Conservation (phyloP, 2,797 vertebrate species). For the Champsocephalus gunnari region DNA sequence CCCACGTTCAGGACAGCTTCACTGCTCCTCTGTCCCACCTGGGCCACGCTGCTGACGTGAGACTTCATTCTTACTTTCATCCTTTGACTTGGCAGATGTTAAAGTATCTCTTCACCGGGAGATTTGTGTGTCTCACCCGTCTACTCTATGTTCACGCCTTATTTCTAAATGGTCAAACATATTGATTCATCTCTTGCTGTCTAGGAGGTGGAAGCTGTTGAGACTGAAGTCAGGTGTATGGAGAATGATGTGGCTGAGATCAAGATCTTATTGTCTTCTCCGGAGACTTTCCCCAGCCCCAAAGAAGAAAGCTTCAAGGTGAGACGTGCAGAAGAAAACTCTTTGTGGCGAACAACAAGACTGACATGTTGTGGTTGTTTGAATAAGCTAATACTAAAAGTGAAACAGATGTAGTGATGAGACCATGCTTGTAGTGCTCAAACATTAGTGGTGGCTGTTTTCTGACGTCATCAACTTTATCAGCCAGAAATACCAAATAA, state of each 20-base stretch:
- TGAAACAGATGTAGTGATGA: not conserved
- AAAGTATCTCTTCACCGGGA: not conserved
- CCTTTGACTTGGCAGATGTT: not conserved
- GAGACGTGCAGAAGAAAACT: not conserved
- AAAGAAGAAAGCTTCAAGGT: conserved; percentile 90
- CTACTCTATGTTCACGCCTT: too few species aligned
- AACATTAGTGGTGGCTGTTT: not conserved
- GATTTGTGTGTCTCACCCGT: not conserved
- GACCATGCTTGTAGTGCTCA: not conserved
- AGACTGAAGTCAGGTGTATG: conserved; percentile 89
- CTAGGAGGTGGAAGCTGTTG: conserved; percentile 91
- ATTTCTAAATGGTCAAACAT: not conserved
- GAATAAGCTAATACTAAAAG: not conserved
- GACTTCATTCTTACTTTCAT: conserved; percentile 37
- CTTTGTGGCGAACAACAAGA: not conserved
- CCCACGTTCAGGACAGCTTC: conserved; percentile 86
- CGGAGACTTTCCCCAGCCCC: conserved; percentile 88
- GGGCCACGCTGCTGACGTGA: conserved; percentile 89
- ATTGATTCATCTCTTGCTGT: not conserved
- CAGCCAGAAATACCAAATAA: not conserved
- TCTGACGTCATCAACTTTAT: not conserved
- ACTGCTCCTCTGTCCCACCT: conserved; percentile 86
- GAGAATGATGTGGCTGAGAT: conserved; percentile 88
- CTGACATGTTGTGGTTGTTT: not conserved
- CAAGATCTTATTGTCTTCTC: conserved; percentile 86